These are phyloP conservation scores for Rallus limicola DNA, from an alignment of 2,113 vertebrate species.

Conservation along the genomic window DNA sequence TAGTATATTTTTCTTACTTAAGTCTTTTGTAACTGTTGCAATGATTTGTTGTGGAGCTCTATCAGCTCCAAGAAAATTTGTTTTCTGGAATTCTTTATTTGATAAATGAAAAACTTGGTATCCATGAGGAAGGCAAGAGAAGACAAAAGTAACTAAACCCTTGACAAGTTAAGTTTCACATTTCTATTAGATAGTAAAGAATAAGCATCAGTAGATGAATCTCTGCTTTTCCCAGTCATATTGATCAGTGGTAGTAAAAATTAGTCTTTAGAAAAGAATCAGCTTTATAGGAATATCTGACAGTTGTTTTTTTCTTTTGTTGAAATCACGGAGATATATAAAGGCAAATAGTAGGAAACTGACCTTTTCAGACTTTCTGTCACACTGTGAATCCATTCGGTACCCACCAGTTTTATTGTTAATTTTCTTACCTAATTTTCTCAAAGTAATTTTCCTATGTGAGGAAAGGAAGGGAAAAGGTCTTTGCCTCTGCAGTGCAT, in stretches of 20 bases:
- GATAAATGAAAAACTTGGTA: background rate
- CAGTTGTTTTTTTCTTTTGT: background rate
- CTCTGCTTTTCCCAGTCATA: slow-evolving; percentile 1
- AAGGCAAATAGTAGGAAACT: slow-evolving; percentile 43
- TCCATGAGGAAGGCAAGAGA: background rate
- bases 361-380: slow-evolving; percentile 60
- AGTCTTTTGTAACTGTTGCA: background rate
- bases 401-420: slow-evolving; percentile 30
- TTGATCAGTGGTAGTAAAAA: slow-evolving; percentile 41
- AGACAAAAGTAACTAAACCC: background rate
- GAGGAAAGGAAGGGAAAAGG: background rate
- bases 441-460: background rate
- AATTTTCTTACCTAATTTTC: slow-evolving; percentile 39
- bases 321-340: slow-evolving; percentile 24
- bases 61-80: background rate
- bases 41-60: background rate
- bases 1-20: background rate
- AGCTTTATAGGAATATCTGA: slow-evolving; percentile 37
- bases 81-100: background rate
- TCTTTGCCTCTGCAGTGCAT: background rate
- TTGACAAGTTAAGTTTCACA: background rate
- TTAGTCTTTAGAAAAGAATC: slow-evolving; percentile 31
- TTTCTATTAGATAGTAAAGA: slow-evolving; percentile 29
- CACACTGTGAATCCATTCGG: slow-evolving; percentile 44
- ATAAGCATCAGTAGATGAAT: slow-evolving; percentile 16